Conservation (phyloP, 2,113 vertebrate species). For the Agapornis roseicollis region DNA sequence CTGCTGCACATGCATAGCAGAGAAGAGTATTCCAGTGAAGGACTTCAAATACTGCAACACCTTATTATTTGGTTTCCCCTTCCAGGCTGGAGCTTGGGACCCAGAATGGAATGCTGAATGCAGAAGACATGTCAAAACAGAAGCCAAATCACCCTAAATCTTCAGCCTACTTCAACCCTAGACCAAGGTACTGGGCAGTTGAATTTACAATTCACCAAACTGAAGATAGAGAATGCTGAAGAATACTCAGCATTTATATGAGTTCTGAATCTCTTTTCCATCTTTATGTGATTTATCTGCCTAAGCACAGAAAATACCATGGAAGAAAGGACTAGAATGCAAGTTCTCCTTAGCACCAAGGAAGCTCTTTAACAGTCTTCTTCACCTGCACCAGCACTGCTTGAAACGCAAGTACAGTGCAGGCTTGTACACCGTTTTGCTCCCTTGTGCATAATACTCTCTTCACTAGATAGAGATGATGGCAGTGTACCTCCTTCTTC, state of each 20-base stretch:
- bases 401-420: background rate
- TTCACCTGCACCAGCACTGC: background rate
- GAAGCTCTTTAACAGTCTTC: background rate
- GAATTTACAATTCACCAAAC: background rate
- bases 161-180: background rate
- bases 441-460: background rate
- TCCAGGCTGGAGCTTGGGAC: background rate
- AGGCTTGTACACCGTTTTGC: accelerated
- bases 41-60: background rate
- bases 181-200: background rate
- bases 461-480: background rate
- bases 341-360: background rate
- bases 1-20: accelerated
- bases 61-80: background rate
- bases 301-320: background rate
- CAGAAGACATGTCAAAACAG: background rate
- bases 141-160: background rate
- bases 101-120: background rate
- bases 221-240: background rate
- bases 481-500: background rate
- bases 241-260: background rate
- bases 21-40: background rate
- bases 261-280: background rate
- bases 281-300: background rate
- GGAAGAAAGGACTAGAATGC: background rate